Evolutionary conservation across 2,113 vertebrate species (phyloP), one percentile per base, ranked within the genome.

Genomic region (Amphiprion ocellaris): DNA sequence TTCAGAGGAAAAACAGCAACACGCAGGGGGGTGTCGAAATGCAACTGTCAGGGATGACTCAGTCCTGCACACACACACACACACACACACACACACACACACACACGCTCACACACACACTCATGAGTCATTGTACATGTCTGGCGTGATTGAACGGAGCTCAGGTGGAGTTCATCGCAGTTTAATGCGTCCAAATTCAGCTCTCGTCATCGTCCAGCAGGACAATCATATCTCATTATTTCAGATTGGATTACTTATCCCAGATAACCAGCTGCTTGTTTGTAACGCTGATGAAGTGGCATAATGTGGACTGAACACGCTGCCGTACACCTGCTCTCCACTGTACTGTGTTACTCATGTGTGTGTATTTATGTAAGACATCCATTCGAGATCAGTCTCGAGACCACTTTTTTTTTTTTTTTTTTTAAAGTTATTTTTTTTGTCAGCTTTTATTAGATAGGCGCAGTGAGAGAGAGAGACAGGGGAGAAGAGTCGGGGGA

Each of bases 81-180:
- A 61, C 39, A 11, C 39, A 41, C 39, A 41, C 8, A 41, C 8
- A 41, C 12, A 44, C 41, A 44, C 41, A 44, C 41, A 44, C 21
- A 37, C 41, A 15, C 41, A 44, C 41, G 11, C 9, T 12, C 9
- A 44, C 41, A 44, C 41, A 44, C 41, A 44, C 12, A 15, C 19
- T n/a, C 21, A 69, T 82, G 81, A 82, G 58, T 86, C 90, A 81
- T 68, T 68, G 55, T 73, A 39, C 80, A 61, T 73, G 54, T 55
- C 56, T 37, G 37, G 19, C 26, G 37, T 75, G 72, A 64, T 21
- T 78, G 28, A 86, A 54, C 74, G 61, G 65, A 28, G 77, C 78
- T 60, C 82, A 77, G 82, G 89, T 90, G 74, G 71, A 85, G 64
- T 78, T 75, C 60, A 52, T 37, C 1, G 33, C 50, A 58, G 61